These are phyloP conservation scores for Dryobota labecula DNA, from an alignment of 2,888 invertebrate genomes.

Conservation along the genomic window DNA sequence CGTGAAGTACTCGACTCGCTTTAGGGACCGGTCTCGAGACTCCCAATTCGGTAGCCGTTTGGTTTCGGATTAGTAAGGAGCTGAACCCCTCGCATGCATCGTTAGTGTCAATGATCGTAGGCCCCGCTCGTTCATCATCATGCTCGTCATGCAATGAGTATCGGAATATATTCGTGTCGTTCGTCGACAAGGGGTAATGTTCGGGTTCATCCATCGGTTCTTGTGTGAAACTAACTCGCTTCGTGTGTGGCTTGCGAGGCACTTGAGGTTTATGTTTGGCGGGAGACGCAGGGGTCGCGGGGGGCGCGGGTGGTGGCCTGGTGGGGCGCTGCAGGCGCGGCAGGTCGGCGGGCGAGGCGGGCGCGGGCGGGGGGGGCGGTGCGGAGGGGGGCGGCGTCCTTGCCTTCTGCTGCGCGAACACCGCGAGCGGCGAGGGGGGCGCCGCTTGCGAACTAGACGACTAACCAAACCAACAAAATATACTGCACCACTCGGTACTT, in stretches of 20 bases:
- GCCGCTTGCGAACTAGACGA: conserved; percentile 84
- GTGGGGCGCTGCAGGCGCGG: conserved; percentile 71
- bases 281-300: conserved; percentile 71
- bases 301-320: conserved; percentile 74
- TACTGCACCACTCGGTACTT: conserved; percentile 77
- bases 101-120: conserved; percentile 80
- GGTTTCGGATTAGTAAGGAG: conserved; percentile 86
- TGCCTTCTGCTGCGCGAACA: conserved; percentile 82
- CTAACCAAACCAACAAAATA: conserved; percentile 89
- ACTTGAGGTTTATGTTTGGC: conserved; percentile 86
- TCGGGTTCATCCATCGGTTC: conserved; percentile 78
- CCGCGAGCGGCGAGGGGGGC: conserved; percentile 83
- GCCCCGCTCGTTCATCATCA: conserved; percentile 73
- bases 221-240: conserved; percentile 89
- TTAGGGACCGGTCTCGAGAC: conserved; percentile 78
- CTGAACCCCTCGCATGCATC: conserved; percentile 86
- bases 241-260: conserved; percentile 87
- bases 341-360: conserved; percentile 60
- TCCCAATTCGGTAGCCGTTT: conserved; percentile 78
- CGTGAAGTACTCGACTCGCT: conserved; percentile 81
- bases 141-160: conserved; percentile 80
- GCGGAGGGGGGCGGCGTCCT: conserved; percentile 75
- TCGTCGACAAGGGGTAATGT: conserved; percentile 70
- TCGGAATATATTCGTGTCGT: conserved; percentile 73
- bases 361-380: conserved; percentile 74